Base-by-base conservation (phyloP, 2,797 vertebrate genomes). In the Amblyopsis hoosieri region DNA sequence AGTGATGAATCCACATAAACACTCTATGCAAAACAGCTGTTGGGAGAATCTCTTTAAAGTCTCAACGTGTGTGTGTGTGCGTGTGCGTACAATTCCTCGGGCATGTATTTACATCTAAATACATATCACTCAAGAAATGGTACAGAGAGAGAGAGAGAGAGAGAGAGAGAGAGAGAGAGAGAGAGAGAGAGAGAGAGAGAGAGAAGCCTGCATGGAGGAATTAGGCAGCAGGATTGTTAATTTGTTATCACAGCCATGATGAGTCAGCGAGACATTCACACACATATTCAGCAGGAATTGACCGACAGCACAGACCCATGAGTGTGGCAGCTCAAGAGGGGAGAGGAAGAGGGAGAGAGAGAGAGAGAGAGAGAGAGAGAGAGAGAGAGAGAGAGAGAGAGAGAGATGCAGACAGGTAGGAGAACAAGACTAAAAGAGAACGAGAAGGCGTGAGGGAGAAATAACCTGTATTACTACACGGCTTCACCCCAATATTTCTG, bases 21-120 rank as follows among this genome's bases (percentile, higher is more conserved):
- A n/a, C n/a, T n/a, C 72, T 73, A 54, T 84, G 65, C 56, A 31
- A 51, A 76, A 67, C 85, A 84, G 81, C 80, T 86, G 81, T 84
- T 85, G 69, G 60, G 45, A 52, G 62, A 72, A 62, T 58, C 60
- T 70, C 50, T 69, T 70, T 13, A 64, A 64, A 79, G 12, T 37
- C 12, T 33, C 12, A 14, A 51, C 14, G 31, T 13, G 23, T 55
- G 54, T 37, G 23, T 55, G 23, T 33, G 29, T 42, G 23, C 2
- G 12, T 12, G 4, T 29, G 8, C 37, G 12, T 33, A 11, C 13
- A 29, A 37, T n/a, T 13, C 12, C 13, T 14, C 31, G 1, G 13
- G n/a, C 33, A 31, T 56, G 29, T 56, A 31, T 51, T n/a, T 14
- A n/a, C 13, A 15, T 15, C 4, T 8, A 8, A 14, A 5, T 8